A percentile compares a stretch with the other conserved stretches of the same genome.
These are phyloP conservation scores for Dioctria linearis DNA, from an alignment of 2,888 invertebrate species.

Conservation along the genomic window DNA sequence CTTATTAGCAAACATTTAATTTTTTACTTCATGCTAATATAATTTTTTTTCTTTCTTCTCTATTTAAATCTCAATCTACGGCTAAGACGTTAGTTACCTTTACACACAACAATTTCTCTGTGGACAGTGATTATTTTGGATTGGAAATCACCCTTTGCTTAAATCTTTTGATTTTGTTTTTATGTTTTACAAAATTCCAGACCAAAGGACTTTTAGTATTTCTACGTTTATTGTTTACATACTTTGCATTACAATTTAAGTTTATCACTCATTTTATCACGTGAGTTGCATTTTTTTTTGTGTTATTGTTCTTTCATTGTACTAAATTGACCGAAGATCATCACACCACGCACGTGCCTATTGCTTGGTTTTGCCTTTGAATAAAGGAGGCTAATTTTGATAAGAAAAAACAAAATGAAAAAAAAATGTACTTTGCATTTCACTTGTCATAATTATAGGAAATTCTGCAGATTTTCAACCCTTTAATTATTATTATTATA, in stretches of 20 bases:
- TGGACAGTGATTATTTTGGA: too few species aligned
- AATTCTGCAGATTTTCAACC: not conserved
- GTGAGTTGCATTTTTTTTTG: conserved; percentile 19
- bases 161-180: not conserved
- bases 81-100: too few species aligned
- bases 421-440: conserved; percentile 27
- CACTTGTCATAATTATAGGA: not conserved
- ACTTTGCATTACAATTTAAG: conserved; percentile 36
- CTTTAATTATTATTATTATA: not conserved
- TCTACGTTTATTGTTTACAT: conserved; percentile 18
- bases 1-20: too few species aligned
- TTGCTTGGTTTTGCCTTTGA: not conserved
- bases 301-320: conserved; percentile 30
- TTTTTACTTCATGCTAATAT: too few species aligned
- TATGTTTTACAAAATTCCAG: conserved; percentile 15
- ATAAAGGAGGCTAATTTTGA: not conserved
- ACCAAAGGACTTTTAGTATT: conserved; percentile 5
- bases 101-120: too few species aligned
- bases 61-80: too few species aligned
- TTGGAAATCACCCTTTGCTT: not conserved
- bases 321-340: conserved; percentile 17
- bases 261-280: conserved; percentile 45
- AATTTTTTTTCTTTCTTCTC: too few species aligned
- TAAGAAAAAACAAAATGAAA: conserved; percentile 30
- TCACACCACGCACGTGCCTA: not conserved